Conservation (phyloP, 2,113 vertebrate species). For the Meles meles region DNA sequence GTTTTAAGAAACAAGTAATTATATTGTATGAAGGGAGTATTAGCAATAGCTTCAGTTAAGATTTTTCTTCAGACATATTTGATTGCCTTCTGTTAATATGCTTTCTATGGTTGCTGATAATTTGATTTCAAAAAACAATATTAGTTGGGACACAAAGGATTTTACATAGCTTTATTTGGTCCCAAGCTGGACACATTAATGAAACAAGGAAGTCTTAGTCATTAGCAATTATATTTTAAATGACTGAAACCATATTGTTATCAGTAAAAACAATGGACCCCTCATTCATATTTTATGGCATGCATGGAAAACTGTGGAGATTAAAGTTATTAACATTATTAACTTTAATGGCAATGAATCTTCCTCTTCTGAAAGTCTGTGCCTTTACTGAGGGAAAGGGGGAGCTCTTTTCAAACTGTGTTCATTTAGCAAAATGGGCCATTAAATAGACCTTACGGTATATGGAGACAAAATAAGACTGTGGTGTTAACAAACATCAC, state of each 20-base stretch:
- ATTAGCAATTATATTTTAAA: neutral
- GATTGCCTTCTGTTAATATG: neutral
- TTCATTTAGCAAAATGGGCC: neutral
- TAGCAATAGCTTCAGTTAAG: neutral
- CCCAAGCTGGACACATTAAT: neutral
- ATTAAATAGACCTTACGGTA: neutral
- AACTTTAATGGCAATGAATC: neutral
- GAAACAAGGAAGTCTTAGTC: neutral
- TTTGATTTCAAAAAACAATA: neutral
- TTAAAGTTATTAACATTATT: conserved; percentile 27
- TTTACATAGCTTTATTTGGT: neutral
- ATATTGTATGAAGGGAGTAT: neutral
- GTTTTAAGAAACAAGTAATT: neutral
- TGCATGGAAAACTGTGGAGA: neutral
- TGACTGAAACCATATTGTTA: neutral
- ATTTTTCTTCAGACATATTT: neutral
- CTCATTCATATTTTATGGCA: conserved; percentile 17
- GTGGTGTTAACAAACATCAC: neutral
- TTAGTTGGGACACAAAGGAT: neutral
- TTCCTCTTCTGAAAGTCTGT: neutral
- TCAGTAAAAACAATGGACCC: neutral
- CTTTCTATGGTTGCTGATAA: neutral
- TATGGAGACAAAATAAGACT: neutral
- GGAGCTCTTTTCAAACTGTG: neutral
- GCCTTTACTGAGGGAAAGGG: neutral